phyloP scores from a whole-genome alignment of 2,113 vertebrate species.

The Archilochus colubris region DNA sequence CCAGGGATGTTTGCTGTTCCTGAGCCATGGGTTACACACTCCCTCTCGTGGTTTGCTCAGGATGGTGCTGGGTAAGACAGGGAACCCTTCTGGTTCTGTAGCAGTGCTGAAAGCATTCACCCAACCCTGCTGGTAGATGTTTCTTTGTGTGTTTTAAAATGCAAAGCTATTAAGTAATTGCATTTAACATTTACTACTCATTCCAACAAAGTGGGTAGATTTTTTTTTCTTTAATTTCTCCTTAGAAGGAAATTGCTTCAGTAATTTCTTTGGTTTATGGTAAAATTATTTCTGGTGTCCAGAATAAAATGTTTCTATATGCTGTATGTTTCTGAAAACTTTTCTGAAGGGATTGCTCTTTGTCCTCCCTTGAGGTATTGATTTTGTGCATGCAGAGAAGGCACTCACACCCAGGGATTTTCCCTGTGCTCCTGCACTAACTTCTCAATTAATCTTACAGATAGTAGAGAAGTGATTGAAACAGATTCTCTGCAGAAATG shows the following conservation, averaged over 20 bases:
- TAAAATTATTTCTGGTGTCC: neutral
- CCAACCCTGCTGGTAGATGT: no score
- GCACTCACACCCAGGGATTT: no score
- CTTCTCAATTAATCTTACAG: neutral
- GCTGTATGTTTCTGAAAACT: neutral
- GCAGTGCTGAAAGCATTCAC: neutral
- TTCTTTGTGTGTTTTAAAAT: neutral
- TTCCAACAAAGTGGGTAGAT: neutral
- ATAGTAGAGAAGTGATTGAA: neutral
- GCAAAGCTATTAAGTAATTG: neutral
- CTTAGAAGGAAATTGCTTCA: neutral
- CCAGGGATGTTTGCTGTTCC: no score
- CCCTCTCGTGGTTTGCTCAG: slow-evolving; percentile 9
- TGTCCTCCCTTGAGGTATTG: neutral
- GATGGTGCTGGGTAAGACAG: neutral
- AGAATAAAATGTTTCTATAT: neutral
- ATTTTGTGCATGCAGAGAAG: neutral
- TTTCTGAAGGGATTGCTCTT: neutral
- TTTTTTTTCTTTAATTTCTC: neutral
- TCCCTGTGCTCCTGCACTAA: no score
- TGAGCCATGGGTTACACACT: neutral
- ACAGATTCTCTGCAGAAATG: neutral
- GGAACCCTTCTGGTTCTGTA: neutral
- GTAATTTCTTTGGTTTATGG: neutral
- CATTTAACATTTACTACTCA: neutral